phyloP scores from a whole-genome alignment of 2,888 invertebrate species.

The Hypselothyrea guttata region DNA sequence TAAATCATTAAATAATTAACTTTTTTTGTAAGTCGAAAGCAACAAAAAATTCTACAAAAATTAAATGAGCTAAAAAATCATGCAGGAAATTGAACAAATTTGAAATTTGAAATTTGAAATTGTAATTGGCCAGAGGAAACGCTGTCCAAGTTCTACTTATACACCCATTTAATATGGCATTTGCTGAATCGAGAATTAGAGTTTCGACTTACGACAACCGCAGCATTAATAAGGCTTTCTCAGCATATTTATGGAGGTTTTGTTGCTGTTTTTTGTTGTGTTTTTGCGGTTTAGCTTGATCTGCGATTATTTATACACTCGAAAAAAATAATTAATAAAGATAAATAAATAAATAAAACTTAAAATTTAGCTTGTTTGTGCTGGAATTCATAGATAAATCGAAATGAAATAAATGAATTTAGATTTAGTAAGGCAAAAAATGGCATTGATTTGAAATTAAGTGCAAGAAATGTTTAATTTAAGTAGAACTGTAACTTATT shows the following conservation, averaged over 20 bases:
- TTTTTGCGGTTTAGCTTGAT: constrained; percentile 18
- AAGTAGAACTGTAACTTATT: too few species aligned
- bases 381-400: too few species aligned
- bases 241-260: constrained; percentile 7
- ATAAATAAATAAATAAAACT: too few species aligned
- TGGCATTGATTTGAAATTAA: too few species aligned
- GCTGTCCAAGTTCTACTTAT: constrained; percentile 15
- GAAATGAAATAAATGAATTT: too few species aligned
- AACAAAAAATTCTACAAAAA: constrained; percentile 22
- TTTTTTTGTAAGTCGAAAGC: constrained; percentile 41
- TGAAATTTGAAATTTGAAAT: constrained; percentile 6
- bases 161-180: constrained; percentile 26
- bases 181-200: constrained; percentile 24
- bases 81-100: constrained; percentile 61
- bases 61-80: constrained; percentile 12
- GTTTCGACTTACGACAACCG: constrained; percentile 29
- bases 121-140: constrained; percentile 53
- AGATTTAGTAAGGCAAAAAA: too few species aligned
- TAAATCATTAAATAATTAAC: constrained; percentile 76
- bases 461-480: too few species aligned
- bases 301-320: constrained; percentile 38
- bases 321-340: too few species aligned
- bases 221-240: constrained; percentile 44
- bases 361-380: too few species aligned
- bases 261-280: not conserved